These are phyloP conservation scores for Dunckerocampus dactyliophorus DNA, from an alignment of 2,113 vertebrate species.

Conservation along the genomic window DNA sequence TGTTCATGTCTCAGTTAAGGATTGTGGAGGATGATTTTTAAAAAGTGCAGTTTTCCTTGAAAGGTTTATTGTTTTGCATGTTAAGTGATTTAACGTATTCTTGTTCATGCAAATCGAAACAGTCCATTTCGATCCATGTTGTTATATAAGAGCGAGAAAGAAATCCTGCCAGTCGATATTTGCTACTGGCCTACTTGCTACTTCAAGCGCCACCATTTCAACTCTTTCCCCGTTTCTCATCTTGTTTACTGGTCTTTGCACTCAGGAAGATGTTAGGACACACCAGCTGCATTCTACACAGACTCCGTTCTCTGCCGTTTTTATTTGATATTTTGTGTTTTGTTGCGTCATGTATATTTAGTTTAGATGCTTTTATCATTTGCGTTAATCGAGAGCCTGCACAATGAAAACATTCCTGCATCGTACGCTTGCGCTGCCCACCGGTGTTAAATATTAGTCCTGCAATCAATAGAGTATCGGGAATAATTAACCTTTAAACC, in stretches of 20 bases:
- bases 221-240: neutral
- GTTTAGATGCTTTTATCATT: constrained; percentile 10
- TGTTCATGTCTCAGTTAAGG: too few relatives aligned
- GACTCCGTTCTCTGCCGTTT: constrained; percentile 14
- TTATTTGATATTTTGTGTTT: constrained; percentile 5
- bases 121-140: too few relatives aligned
- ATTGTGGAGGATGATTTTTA: too few relatives aligned
- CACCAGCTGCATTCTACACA: neutral
- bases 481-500: constrained; percentile 30
- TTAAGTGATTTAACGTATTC: too few relatives aligned
- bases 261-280: constrained; percentile 62
- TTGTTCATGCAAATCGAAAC: too few relatives aligned
- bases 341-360: constrained; percentile 12
- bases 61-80: too few relatives aligned
- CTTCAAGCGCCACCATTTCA: neutral
- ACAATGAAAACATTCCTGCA: constrained; percentile 22
- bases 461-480: constrained; percentile 25
- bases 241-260: constrained; percentile 40
- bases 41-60: too few relatives aligned
- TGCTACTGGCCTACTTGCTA: neutral
- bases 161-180: neutral
- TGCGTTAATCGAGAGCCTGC: constrained; percentile 25
- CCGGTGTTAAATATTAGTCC: constrained; percentile 19
- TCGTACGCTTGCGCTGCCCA: constrained; percentile 30
- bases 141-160: too few relatives aligned